Conservation (phyloP, 2,113 vertebrate genomes). For the Xenus cinereus region DNA sequence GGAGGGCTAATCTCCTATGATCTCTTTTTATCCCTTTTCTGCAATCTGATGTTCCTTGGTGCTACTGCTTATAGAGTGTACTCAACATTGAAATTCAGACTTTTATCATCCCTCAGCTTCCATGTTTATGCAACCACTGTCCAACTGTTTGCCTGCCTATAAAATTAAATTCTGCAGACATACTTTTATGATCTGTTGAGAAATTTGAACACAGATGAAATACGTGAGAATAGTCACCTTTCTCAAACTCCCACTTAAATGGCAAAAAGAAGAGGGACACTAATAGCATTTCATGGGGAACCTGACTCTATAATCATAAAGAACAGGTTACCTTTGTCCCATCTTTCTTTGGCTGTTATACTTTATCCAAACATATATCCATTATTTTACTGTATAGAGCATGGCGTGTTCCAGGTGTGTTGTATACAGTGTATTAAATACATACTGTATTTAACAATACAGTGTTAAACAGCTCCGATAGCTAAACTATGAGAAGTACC, state of each 20-base stretch:
- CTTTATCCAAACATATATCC: not conserved
- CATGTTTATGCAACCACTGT: not conserved
- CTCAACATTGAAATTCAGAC: not conserved
- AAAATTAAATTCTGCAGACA: not conserved
- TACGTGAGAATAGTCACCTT: not conserved
- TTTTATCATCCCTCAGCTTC: not conserved
- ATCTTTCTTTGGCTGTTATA: not conserved
- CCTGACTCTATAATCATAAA: not conserved
- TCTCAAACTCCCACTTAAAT: not conserved
- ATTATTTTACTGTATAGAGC: not conserved
- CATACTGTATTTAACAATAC: too few relatives aligned
- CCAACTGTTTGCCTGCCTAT: not conserved
- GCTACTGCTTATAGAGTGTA: not conserved
- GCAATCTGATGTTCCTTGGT: not conserved
- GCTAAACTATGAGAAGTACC: not conserved
- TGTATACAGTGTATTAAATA: too few relatives aligned
- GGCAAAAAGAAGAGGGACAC: not conserved
- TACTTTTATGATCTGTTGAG: not conserved
- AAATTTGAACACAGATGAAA: not conserved
- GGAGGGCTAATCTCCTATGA: not conserved
- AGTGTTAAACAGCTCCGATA: not conserved
- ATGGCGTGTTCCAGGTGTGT: not conserved
- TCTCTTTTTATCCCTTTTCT: not conserved
- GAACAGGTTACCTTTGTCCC: not conserved
- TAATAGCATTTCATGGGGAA: not conserved